Conservation (phyloP, 2,113 vertebrate species). For the Tauraco erythrolophus region DNA sequence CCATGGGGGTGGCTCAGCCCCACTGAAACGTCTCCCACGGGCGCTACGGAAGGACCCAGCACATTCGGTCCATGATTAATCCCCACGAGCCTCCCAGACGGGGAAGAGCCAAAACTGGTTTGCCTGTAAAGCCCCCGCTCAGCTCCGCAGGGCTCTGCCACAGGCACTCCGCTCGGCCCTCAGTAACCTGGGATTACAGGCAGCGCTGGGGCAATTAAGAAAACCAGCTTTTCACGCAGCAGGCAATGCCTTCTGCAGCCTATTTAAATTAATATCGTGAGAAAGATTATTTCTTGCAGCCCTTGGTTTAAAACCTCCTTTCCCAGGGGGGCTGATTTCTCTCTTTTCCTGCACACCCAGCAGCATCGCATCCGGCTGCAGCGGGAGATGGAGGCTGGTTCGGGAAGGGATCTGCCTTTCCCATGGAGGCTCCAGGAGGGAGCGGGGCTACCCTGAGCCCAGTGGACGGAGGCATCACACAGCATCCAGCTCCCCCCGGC, state of each 20-base stretch:
- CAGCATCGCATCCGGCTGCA: neutral
- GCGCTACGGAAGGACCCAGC: fast-evolving
- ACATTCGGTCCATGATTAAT: fast-evolving
- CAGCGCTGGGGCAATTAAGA: conserved; percentile 13
- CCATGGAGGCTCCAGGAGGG: neutral
- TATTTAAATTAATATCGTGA: neutral
- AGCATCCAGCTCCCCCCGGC: neutral
- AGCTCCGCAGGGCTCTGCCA: neutral
- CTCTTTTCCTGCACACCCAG: neutral
- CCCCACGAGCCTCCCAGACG: fast-evolving
- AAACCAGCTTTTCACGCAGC: conserved; percentile 7
- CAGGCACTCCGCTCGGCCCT: neutral
- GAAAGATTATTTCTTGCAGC: neutral
- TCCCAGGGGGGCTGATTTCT: neutral
- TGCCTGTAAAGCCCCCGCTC: neutral
- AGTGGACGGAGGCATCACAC: neutral
- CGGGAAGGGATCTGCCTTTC: neutral
- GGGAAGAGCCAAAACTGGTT: neutral
- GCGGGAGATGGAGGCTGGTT: neutral
- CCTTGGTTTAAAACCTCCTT: neutral
- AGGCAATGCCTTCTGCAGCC: conserved; percentile 12
- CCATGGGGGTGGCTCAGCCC: neutral
- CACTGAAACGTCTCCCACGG: fast-evolving
- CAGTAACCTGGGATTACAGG: neutral
- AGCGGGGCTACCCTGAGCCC: too few species aligned